Conservation (phyloP, 2,888 invertebrate species). For the Torymus auratus region DNA sequence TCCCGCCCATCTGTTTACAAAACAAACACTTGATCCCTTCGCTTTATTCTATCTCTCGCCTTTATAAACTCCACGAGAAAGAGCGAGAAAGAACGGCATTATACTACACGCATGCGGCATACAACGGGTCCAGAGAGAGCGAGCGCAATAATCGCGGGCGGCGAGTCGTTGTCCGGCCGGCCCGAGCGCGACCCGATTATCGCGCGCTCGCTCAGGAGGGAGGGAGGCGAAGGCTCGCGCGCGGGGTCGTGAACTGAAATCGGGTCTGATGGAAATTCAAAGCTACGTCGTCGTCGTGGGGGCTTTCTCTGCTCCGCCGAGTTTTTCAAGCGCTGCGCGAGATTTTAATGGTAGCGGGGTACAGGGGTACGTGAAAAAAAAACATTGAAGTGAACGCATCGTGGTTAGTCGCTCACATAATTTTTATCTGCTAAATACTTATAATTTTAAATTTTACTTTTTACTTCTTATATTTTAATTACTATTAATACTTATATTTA, state of each 20-base stretch:
- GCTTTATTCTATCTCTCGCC: too few relatives aligned
- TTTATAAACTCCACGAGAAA: not conserved
- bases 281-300: not conserved
- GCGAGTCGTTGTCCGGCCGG: constrained; percentile 54
- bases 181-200: constrained; percentile 55
- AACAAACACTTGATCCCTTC: too few relatives aligned
- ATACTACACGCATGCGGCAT: too few relatives aligned
- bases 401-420: too few relatives aligned
- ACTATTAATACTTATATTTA: too few relatives aligned
- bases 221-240: not conserved
- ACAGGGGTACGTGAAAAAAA: too few relatives aligned
- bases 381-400: too few relatives aligned
- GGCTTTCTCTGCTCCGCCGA: not conserved
- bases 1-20: too few relatives aligned
- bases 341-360: not conserved
- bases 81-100: not conserved
- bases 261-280: constrained; percentile 58
- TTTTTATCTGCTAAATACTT: too few relatives aligned
- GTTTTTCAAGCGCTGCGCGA: not conserved
- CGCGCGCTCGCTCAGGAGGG: not conserved
- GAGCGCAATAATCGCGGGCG: not conserved
- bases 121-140: not conserved
- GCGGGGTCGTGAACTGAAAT: constrained; percentile 60
- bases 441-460: too few relatives aligned
- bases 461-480: too few relatives aligned